Evolutionary conservation across 2,797 vertebrate species (phyloP).

Genomic region (Echeneis naucrates): DNA sequence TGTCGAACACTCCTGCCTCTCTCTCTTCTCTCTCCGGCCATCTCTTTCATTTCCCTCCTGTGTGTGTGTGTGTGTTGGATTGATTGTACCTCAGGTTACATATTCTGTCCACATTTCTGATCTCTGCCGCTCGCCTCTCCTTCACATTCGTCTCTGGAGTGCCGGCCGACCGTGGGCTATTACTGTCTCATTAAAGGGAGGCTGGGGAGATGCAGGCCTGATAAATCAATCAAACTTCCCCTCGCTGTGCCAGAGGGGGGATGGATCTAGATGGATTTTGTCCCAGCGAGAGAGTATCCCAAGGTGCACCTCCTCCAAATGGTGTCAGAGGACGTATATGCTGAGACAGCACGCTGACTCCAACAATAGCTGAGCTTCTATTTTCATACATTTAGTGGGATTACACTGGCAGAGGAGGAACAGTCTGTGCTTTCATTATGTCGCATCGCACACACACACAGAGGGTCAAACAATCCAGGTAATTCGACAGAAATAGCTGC

Average conservation of each 20-base stretch:
- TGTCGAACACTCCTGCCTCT: slow-evolving; percentile 19
- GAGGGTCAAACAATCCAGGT: slow-evolving; percentile 30
- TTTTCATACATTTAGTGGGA: slow-evolving; percentile 71
- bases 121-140: slow-evolving; percentile 63
- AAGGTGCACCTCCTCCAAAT: slow-evolving; percentile 76
- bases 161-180: slow-evolving; percentile 77
- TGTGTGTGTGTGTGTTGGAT: slow-evolving; percentile 54
- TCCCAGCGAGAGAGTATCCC: slow-evolving; percentile 75
- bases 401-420: slow-evolving; percentile 61
- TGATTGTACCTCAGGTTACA: slow-evolving; percentile 76
- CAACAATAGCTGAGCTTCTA: slow-evolving; percentile 69
- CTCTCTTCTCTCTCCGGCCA: slow-evolving; percentile 27
- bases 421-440: slow-evolving; percentile 57
- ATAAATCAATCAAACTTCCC: slow-evolving; percentile 85
- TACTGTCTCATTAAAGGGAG: slow-evolving; percentile 84
- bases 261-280: slow-evolving; percentile 77
- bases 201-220: slow-evolving; percentile 74
- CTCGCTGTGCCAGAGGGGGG: slow-evolving; percentile 74
- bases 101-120: slow-evolving; percentile 79
- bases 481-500: slow-evolving; percentile 61
- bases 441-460: slow-evolving; percentile 37
- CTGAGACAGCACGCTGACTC: slow-evolving; percentile 70
- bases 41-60: slow-evolving; percentile 26
- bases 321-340: slow-evolving; percentile 71
- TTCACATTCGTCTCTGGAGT: slow-evolving; percentile 70